phyloP scores from a whole-genome alignment of 2,888 invertebrate genomes.

The Aromia moschata region DNA sequence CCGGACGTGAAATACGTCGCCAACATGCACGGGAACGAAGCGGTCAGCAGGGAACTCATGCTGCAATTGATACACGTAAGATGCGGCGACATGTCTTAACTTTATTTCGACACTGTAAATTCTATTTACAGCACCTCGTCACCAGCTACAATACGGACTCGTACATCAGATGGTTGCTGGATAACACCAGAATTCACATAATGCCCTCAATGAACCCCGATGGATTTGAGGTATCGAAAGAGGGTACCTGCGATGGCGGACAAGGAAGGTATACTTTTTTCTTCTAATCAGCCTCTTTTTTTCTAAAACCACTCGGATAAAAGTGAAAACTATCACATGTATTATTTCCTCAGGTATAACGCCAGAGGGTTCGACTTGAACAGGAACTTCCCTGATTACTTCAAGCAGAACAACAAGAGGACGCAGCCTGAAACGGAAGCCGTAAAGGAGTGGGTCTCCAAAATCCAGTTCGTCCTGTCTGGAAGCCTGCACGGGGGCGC shows the following conservation, averaged over 20 bases:
- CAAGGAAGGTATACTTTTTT: slow-evolving; percentile 86
- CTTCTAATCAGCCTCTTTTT: background rate
- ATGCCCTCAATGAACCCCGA: slow-evolving; percentile 99
- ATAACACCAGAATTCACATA: slow-evolving; percentile 95
- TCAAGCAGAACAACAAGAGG: slow-evolving; percentile 86
- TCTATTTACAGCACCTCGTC: slow-evolving; percentile 78
- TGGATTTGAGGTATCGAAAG: slow-evolving; percentile 92
- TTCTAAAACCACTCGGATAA: background rate
- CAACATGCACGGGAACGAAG: slow-evolving; percentile 96
- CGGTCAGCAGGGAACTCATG: slow-evolving; percentile 93
- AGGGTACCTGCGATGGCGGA: slow-evolving; percentile 87
- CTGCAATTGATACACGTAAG: slow-evolving; percentile 87
- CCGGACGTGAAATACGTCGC: slow-evolving; percentile 98
- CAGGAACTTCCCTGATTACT: slow-evolving; percentile 96
- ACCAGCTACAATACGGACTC: slow-evolving; percentile 83
- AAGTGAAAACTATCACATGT: background rate
- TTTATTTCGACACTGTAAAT: background rate
- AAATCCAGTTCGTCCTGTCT: slow-evolving; percentile 92
- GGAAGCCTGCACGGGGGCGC: slow-evolving; percentile 96
- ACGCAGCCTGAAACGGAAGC: slow-evolving; percentile 95
- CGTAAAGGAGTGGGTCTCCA: slow-evolving; percentile 92
- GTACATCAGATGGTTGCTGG: slow-evolving; percentile 89
- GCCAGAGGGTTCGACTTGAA: slow-evolving; percentile 91
- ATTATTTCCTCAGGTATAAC: slow-evolving; percentile 72
- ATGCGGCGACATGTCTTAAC: slow-evolving; percentile 5